Conservation (phyloP, 2,113 vertebrate species). For the Archilochus colubris region DNA sequence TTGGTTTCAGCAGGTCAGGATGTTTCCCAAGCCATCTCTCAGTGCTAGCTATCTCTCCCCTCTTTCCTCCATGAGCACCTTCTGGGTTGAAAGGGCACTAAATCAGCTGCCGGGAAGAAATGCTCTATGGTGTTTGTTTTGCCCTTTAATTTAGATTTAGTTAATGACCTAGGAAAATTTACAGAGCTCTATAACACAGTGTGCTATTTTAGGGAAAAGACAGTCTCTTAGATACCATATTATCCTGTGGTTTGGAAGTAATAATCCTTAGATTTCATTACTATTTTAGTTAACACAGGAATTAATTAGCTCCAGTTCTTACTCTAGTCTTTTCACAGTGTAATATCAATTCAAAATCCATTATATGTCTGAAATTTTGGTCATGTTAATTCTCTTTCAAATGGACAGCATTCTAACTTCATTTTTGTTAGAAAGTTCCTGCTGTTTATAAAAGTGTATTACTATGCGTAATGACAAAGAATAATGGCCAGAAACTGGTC, state of each 20-base stretch:
- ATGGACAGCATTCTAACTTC: background rate
- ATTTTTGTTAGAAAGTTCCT: background rate
- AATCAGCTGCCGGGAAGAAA: slow-evolving; percentile 6
- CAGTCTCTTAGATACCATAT: fast-evolving
- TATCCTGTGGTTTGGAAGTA: background rate
- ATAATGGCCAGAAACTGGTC: background rate
- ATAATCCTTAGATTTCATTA: background rate
- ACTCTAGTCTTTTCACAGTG: background rate
- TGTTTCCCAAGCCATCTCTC: background rate
- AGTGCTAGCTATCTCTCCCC: background rate
- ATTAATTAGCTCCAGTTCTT: background rate
- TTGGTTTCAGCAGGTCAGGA: background rate
- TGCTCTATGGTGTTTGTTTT: background rate
- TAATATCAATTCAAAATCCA: background rate
- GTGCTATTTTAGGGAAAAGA: background rate
- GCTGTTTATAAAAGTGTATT: background rate
- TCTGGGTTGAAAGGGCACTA: background rate
- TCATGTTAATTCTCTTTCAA: background rate
- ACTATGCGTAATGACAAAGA: background rate
- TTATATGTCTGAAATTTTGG: background rate
- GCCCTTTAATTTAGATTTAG: background rate
- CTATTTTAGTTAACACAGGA: background rate
- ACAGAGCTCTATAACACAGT: background rate
- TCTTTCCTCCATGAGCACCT: background rate
- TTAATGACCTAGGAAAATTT: slow-evolving; percentile 13